These are phyloP conservation scores for Phenacoccus solenopsis DNA, from an alignment of 1,140 invertebrate species.

Conservation along the genomic window DNA sequence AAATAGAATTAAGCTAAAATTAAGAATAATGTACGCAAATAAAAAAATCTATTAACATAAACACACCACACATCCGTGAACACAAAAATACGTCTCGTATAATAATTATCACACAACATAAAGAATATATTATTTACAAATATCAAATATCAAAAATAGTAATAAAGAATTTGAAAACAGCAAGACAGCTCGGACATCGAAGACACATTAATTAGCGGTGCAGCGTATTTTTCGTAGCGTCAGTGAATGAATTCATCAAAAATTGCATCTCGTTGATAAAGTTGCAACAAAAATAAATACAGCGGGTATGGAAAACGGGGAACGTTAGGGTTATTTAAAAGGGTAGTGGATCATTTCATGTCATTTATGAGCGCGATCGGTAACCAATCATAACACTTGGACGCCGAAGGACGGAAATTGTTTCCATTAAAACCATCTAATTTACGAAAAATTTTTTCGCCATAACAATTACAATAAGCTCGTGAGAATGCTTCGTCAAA, in stretches of 20 bases:
- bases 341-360: constrained; percentile 1
- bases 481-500: not conserved
- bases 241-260: too few species aligned
- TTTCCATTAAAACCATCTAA: too few species aligned
- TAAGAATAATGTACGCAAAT: not conserved
- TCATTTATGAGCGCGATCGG: not conserved
- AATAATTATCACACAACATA: not conserved
- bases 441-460: not conserved
- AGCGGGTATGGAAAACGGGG: too few species aligned
- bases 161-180: not conserved
- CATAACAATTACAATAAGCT: not conserved
- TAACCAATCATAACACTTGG: not conserved
- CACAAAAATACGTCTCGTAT: not conserved
- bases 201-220: too few species aligned
- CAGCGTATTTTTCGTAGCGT: too few species aligned
- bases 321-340: too few species aligned
- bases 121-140: not conserved
- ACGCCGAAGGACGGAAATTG: not conserved
- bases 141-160: not conserved
- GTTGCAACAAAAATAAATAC: too few species aligned
- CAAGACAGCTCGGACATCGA: too few species aligned
- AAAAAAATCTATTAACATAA: not conserved
- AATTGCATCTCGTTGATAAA: too few species aligned
- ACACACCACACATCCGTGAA: not conserved
- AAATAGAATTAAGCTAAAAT: not conserved